phyloP scores from a whole-genome alignment of 2,113 vertebrate genomes.

The Pituophis catenifer region DNA sequence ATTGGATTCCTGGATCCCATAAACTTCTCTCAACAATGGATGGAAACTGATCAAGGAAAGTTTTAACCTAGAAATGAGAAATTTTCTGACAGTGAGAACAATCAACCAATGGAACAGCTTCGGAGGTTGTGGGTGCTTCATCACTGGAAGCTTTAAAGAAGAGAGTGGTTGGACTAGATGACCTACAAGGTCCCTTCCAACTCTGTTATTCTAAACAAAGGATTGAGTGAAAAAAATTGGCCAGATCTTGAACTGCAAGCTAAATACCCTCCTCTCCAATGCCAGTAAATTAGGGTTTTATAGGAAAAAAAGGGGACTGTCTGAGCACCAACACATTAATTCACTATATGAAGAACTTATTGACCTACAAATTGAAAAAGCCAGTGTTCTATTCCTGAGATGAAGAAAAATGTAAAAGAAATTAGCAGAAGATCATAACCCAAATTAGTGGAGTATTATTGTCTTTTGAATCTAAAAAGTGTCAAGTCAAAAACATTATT shows the following conservation, averaged over 20 bases:
- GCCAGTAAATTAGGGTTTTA: background rate
- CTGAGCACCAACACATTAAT: background rate
- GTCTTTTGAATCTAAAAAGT: background rate
- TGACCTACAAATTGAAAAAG: background rate
- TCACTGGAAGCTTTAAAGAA: too few species aligned
- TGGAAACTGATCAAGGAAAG: too few species aligned
- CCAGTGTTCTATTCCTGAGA: background rate
- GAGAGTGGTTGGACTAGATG: too few species aligned
- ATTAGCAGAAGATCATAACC: background rate
- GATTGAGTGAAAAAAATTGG: background rate
- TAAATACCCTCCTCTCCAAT: background rate
- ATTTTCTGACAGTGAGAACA: too few species aligned
- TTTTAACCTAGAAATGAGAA: too few species aligned
- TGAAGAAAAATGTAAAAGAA: background rate
- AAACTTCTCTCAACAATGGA: background rate
- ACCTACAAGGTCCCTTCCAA: too few species aligned
- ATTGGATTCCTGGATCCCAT: background rate
- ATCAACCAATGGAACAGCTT: too few species aligned
- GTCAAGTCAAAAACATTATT: background rate
- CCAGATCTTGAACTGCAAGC: background rate
- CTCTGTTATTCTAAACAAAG: background rate
- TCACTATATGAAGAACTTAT: background rate
- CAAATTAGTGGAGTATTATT: background rate
- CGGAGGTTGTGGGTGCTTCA: too few species aligned
- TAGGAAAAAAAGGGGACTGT: background rate